Conservation (phyloP, 2,113 vertebrate genomes). For the Ophthalmotilapia sp. region DNA sequence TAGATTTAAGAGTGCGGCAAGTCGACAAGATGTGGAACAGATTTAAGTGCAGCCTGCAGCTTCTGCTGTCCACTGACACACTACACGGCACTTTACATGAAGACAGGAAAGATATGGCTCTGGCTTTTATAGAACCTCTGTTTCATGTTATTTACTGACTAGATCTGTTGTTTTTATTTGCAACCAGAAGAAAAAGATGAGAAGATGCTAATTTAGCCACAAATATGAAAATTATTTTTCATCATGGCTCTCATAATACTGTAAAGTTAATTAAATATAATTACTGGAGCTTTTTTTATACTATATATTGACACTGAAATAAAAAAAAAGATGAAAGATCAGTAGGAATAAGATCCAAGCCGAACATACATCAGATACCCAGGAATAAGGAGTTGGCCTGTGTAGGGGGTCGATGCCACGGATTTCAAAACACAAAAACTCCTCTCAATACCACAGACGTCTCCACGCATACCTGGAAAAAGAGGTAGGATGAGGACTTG, state of each 20-base stretch:
- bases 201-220: background rate
- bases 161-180: background rate
- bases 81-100: background rate
- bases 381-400: background rate
- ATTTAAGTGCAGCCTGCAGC: slow-evolving; percentile 26
- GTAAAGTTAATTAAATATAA: background rate
- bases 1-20: slow-evolving; percentile 51
- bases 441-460: background rate
- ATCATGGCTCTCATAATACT: background rate
- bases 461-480: background rate
- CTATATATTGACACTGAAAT: background rate
- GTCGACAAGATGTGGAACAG: slow-evolving; percentile 47
- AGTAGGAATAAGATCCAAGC: background rate
- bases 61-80: background rate
- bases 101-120: background rate
- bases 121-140: background rate
- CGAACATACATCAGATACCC: rapidly evolving
- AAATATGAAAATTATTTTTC: background rate
- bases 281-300: background rate
- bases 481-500: background rate
- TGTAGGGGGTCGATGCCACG: background rate
- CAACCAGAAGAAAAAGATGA: background rate
- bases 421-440: background rate
- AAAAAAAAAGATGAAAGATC: background rate
- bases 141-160: background rate